A percentile compares a stretch with the other conserved stretches of the same genome.
Evolutionary conservation across 2,888 invertebrate species (phyloP).

Genomic region (Mythimna ferrago): DNA sequence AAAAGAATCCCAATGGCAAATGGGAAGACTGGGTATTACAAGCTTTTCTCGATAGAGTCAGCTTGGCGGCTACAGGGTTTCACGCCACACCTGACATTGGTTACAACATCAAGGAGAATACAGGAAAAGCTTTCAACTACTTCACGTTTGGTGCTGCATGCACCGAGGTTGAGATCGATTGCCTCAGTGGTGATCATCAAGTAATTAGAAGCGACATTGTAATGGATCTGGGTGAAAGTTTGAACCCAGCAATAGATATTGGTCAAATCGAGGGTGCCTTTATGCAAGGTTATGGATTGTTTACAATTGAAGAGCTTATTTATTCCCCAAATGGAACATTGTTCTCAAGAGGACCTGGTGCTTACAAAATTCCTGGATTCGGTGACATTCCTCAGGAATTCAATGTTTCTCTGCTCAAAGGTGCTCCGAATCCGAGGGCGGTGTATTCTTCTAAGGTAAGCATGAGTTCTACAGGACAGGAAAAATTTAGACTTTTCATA

Average conservation of each 20-base stretch:
- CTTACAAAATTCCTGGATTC: slow-evolving; percentile 98
- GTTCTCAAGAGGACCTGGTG: slow-evolving; percentile 97
- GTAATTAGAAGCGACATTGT: slow-evolving; percentile 97
- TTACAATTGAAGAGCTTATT: slow-evolving; percentile 97
- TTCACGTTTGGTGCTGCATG: slow-evolving; percentile 96
- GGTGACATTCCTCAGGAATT: slow-evolving; percentile 97
- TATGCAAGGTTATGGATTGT: slow-evolving; percentile 98
- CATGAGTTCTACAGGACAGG: not conserved
- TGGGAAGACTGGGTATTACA: slow-evolving; percentile 96
- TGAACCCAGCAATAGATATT: slow-evolving; percentile 99
- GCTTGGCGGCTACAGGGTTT: slow-evolving; percentile 96
- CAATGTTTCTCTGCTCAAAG: slow-evolving; percentile 97
- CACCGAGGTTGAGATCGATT: slow-evolving; percentile 98
- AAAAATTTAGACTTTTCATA: too few species aligned
- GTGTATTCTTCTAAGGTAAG: slow-evolving; percentile 98
- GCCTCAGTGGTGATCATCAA: slow-evolving; percentile 98
- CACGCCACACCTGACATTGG: slow-evolving; percentile 94
- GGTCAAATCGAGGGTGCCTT: slow-evolving; percentile 99
- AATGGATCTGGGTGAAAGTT: slow-evolving; percentile 98
- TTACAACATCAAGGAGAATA: slow-evolving; percentile 93
- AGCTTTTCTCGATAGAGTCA: slow-evolving; percentile 95
- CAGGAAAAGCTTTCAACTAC: slow-evolving; percentile 95
- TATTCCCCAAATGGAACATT: slow-evolving; percentile 96
- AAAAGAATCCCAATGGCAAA: slow-evolving; percentile 93
- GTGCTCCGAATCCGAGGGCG: slow-evolving; percentile 97